These are phyloP conservation scores for Miniopterus natalensis DNA, from an alignment of 2,113 vertebrate genomes.

Conservation along the genomic window DNA sequence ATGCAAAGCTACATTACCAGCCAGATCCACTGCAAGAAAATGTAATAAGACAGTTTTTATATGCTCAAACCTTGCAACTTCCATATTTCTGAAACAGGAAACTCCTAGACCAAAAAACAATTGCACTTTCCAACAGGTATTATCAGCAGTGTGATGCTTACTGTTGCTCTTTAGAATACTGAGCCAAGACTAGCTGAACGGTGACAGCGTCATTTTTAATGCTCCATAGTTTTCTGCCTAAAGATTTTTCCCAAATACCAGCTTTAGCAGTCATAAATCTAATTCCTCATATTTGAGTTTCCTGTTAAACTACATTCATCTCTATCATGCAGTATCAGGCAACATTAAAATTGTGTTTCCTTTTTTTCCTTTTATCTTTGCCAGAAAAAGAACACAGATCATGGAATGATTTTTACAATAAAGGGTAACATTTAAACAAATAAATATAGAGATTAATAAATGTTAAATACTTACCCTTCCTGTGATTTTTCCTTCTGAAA, in stretches of 20 bases:
- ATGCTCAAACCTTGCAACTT: not conserved
- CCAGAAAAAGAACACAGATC: slow-evolving; percentile 36
- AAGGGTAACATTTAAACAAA: slow-evolving; percentile 11
- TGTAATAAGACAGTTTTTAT: not conserved
- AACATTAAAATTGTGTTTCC: slow-evolving; percentile 15
- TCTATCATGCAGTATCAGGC: not conserved
- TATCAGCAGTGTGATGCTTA: not conserved
- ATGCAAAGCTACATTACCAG: not conserved
- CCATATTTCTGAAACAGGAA: not conserved
- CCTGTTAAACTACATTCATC: slow-evolving; percentile 38
- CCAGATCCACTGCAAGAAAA: not conserved
- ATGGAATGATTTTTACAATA: slow-evolving; percentile 53
- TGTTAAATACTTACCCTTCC: slow-evolving; percentile 93
- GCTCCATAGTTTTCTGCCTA: not conserved
- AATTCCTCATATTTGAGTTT: slow-evolving; percentile 20
- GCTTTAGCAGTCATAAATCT: not conserved
- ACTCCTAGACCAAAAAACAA: not conserved
- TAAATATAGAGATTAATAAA: slow-evolving; percentile 56
- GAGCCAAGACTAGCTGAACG: not conserved
- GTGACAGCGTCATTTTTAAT: not conserved
- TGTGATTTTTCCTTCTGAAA: slow-evolving; percentile 99
- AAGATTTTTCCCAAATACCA: not conserved
- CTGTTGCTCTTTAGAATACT: not conserved
- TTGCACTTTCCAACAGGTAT: not conserved
- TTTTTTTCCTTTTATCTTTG: slow-evolving; percentile 28